Percentiles rank a stretch among this genome's conserved stretches.
Conservation (phyloP, 2,888 invertebrate genomes). For the Zhengitettix transpicula region DNA sequence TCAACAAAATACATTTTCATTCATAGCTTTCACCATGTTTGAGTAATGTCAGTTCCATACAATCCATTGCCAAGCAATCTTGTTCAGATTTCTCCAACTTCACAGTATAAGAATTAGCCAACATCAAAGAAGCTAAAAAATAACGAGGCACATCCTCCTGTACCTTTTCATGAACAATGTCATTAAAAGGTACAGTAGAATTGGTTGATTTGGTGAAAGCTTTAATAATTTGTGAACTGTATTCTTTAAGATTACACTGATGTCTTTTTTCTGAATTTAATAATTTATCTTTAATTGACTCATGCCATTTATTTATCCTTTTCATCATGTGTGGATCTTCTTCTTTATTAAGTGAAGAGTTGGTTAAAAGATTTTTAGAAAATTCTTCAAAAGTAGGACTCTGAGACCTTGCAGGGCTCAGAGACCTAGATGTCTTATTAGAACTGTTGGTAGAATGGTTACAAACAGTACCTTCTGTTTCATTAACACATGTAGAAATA, state of each 20-base stretch:
- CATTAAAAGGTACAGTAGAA: neutral
- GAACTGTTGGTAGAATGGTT: too few species aligned
- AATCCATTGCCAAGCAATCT: neutral
- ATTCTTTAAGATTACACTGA: neutral
- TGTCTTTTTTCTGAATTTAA: neutral
- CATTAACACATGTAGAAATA: too few species aligned
- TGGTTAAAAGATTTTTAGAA: neutral
- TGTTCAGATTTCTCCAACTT: neutral
- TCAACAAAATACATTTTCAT: too few species aligned
- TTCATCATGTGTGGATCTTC: neutral
- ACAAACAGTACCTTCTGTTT: too few species aligned
- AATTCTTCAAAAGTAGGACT: neutral
- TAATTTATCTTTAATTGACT: neutral
- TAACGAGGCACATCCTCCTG: neutral
- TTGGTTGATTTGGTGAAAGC: neutral
- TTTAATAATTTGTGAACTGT: neutral
- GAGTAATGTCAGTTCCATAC: neutral
- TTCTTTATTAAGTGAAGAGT: neutral
- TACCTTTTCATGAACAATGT: neutral
- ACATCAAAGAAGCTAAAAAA: neutral
- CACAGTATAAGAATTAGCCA: neutral
- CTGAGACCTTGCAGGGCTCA: neutral
- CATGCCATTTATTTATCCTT: neutral
- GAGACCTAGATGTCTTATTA: too few species aligned
- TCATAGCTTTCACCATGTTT: too few species aligned